Percentiles rank a stretch among this genome's conserved stretches.
phyloP scores from a whole-genome alignment of 2,888 invertebrate species.

The Epistrophella euchroma region DNA sequence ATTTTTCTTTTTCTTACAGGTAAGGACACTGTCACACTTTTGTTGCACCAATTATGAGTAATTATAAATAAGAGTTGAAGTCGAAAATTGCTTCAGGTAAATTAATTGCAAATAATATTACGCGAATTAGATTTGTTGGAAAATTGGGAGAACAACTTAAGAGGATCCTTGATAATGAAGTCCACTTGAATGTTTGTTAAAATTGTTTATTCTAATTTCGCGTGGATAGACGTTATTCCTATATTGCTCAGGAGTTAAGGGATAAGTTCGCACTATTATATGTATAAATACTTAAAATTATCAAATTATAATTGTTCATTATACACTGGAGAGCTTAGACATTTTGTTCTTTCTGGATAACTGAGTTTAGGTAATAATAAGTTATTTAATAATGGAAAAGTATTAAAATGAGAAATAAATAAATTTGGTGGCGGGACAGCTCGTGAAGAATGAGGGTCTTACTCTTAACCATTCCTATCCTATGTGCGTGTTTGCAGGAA shows the following conservation, averaged over 20 bases:
- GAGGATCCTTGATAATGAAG: slow-evolving; percentile 12
- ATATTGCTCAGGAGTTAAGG: not conserved
- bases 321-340: slow-evolving; percentile 16
- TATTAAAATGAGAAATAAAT: not conserved
- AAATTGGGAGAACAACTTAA: slow-evolving; percentile 41
- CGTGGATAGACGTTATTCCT: not conserved
- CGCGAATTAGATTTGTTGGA: slow-evolving; percentile 46
- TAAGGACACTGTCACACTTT: slow-evolving; percentile 53
- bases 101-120: slow-evolving; percentile 62
- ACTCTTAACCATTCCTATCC: no score
- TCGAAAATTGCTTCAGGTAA: slow-evolving; percentile 33
- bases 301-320: slow-evolving; percentile 61
- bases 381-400: not conserved
- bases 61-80: slow-evolving; percentile 23
- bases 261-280: slow-evolving; percentile 28
- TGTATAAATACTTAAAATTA: slow-evolving; percentile 40
- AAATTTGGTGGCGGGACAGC: no score
- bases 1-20: slow-evolving; percentile 42
- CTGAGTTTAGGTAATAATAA: not conserved
- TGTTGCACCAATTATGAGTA: slow-evolving; percentile 39
- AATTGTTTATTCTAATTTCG: slow-evolving; percentile 48
- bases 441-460: no score
- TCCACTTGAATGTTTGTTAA: slow-evolving; percentile 54
- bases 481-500: no score
- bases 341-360: not conserved